Evolutionary conservation across 2,888 invertebrate genomes (phyloP).

Genomic region (Corbicula japonica): DNA sequence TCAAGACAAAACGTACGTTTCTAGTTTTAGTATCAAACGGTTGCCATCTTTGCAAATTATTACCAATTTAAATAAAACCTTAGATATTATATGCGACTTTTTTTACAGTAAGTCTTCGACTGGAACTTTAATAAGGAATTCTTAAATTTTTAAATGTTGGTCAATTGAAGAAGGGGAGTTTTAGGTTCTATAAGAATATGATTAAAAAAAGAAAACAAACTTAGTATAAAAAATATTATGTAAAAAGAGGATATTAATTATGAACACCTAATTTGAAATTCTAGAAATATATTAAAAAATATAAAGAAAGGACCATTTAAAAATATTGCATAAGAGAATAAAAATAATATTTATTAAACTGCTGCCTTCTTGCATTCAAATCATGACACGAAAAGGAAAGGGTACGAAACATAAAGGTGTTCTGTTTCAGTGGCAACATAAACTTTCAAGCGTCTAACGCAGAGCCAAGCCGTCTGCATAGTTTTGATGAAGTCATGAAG

Average conservation of each 20-base stretch:
- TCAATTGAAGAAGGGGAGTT: too few relatives aligned
- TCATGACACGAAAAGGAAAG: too few relatives aligned
- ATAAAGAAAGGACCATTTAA: too few relatives aligned
- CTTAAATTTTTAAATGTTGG: neutral
- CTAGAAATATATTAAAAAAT: too few relatives aligned
- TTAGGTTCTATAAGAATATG: neutral
- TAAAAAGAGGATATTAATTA: neutral
- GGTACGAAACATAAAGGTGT: too few relatives aligned
- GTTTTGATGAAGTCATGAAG: slow-evolving; percentile 31
- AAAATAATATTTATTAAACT: too few relatives aligned
- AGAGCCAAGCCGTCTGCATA: slow-evolving; percentile 21
- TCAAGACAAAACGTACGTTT: slow-evolving; percentile 18
- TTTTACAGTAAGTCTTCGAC: neutral
- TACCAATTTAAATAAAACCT: neutral
- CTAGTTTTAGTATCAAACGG: too few relatives aligned
- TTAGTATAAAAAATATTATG: neutral
- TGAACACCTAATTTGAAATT: neutral
- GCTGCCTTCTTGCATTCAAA: too few relatives aligned
- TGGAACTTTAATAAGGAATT: neutral
- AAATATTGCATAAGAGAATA: too few relatives aligned
- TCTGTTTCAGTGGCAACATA: slow-evolving; percentile 40
- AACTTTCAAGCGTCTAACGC: slow-evolving; percentile 29
- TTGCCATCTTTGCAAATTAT: too few relatives aligned
- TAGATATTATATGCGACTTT: neutral
- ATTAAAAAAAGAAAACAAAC: neutral